Evolutionary conservation across 2,797 vertebrate species (phyloP), one percentile per base, ranked within the genome.

Genomic region (Mycteria americana): DNA sequence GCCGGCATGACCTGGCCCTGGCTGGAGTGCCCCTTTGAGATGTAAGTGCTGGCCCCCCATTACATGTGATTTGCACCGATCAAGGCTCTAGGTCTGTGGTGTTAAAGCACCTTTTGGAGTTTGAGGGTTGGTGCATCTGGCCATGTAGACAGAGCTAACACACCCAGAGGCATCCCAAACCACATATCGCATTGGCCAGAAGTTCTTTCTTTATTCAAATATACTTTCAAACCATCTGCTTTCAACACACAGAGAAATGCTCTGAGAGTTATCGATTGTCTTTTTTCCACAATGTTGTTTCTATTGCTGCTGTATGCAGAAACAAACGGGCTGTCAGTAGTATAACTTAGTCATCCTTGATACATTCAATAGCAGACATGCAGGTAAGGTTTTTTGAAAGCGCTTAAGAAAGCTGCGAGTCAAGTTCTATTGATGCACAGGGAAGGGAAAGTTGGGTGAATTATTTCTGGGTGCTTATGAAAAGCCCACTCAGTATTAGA

Each of bases 401-500:
- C 10, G 33, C 74, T 76, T 84, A 85, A 87, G 78, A 85, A 91
- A 50, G 31, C 10, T 65, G 70, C 5, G 1, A 87, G 54, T 43
- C 74, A 65, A 56, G 21, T 67, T 82, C 70, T 82, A 50, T 30
- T 54, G 77, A 88, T 80, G 56, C 19, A 45, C 53, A 54, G 64
- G 24, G 62, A 70, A 77, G 51, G 64, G 24, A 57, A 70, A 77
- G 51, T 1, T 64, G 37, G 33, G 43, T 69, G 78, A 81, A 90
- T 84, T 85, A 74, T 51, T 82, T 82, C 53, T 92, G 64, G n/a
- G 5, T 62, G 18, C 41, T 88, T 93, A 75, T 75, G 57, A 95
- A 95, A 96, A 94, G 13, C 18, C 24, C 57, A 45, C 50, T 83
- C 88, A 81, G 16, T 91, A 80, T 89, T 80, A 91, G 57, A 92